phyloP scores from a whole-genome alignment of 2,113 vertebrate species.

The Eulemur macaco region DNA sequence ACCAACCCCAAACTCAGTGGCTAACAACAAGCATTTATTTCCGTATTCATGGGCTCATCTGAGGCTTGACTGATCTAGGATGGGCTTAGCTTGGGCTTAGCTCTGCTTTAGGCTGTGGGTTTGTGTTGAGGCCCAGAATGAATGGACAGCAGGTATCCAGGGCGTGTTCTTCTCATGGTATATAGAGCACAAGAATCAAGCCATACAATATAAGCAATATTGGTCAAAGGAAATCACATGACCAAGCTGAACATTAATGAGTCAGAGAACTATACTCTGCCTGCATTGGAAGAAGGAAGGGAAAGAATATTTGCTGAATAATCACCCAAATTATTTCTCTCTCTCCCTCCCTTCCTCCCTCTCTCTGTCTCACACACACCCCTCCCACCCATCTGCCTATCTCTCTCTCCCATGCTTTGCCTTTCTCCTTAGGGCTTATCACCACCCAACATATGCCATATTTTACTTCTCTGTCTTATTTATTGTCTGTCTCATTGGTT shows the following conservation, averaged over 20 bases:
- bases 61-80: neutral
- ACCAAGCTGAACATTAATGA: neutral
- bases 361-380: neutral
- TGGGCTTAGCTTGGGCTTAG: neutral
- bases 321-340: neutral
- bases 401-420: neutral
- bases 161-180: neutral
- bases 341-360: neutral
- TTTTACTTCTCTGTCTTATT: neutral
- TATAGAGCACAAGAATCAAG: neutral
- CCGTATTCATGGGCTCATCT: neutral
- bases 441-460: neutral
- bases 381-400: neutral
- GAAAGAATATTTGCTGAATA: constrained; percentile 22
- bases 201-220: neutral
- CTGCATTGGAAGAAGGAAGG: neutral
- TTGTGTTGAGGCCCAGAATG: neutral
- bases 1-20: neutral
- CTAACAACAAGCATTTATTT: neutral
- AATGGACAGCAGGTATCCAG: neutral
- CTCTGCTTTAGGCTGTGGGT: neutral
- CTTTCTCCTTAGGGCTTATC: neutral
- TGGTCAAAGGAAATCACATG: constrained; percentile 17
- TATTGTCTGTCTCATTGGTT: neutral
- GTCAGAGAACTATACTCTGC: neutral